A percentile compares a stretch with the other conserved stretches of the same genome.
Evolutionary conservation across 1,140 invertebrate genomes (phyloP).

Genomic region (Brachionus angularis): DNA sequence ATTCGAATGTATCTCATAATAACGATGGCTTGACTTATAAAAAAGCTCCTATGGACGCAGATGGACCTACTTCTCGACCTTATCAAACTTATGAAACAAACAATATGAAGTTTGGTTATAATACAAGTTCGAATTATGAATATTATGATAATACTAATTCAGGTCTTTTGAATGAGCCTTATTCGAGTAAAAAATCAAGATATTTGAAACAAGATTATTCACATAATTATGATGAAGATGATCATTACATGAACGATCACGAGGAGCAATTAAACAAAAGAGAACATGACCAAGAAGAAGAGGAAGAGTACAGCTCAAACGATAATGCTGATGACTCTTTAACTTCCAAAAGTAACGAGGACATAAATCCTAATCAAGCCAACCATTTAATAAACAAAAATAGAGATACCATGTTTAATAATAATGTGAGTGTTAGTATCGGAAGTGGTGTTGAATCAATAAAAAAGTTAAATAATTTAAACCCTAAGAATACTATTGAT

Average conservation of each 20-base stretch:
- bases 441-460: slow-evolving; percentile 40
- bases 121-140: neutral
- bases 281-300: slow-evolving; percentile 17
- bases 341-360: slow-evolving; percentile 11
- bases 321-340: slow-evolving; percentile 6
- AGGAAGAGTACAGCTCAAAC: too few species aligned
- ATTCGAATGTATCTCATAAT: neutral
- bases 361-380: neutral
- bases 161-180: neutral
- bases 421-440: slow-evolving; percentile 38
- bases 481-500: neutral
- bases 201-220: too few species aligned
- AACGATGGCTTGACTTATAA: slow-evolving; percentile 24
- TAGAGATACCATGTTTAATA: slow-evolving; percentile 34
- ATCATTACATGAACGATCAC: too few species aligned
- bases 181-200: too few species aligned
- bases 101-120: slow-evolving; percentile 18
- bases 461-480: neutral
- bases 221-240: too few species aligned
- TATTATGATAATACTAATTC: slow-evolving; percentile 26
- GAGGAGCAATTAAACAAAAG: too few species aligned
- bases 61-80: neutral
- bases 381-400: slow-evolving; percentile 12
- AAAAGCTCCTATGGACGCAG: slow-evolving; percentile 29
- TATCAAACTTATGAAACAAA: slow-evolving; percentile 8